Evolutionary conservation across 2,888 invertebrate species (phyloP).

Genomic region (Drosophila bunnanda): DNA sequence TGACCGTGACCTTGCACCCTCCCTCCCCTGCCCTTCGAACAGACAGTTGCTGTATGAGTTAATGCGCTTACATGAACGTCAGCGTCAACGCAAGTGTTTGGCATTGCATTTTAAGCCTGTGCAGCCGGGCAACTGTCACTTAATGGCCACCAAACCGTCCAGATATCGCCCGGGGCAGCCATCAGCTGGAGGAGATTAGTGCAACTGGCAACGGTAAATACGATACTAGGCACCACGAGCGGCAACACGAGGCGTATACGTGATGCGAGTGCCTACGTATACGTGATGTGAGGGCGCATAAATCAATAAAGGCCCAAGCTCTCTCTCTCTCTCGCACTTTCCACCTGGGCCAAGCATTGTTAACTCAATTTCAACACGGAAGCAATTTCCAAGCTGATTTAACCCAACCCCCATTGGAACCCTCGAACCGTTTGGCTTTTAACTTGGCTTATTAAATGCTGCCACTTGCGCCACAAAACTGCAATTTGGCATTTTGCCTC

Average conservation of each 20-base stretch:
- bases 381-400: constrained; percentile 65
- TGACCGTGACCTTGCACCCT: constrained; percentile 66
- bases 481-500: constrained; percentile 23
- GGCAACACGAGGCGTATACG: constrained; percentile 53
- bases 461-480: constrained; percentile 25
- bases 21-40: not conserved
- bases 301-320: constrained; percentile 60
- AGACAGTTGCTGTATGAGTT: constrained; percentile 47
- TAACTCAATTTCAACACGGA: constrained; percentile 79
- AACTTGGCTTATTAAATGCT: constrained; percentile 49
- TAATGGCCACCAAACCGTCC: constrained; percentile 55
- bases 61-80: constrained; percentile 69
- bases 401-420: not conserved
- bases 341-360: constrained; percentile 48
- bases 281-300: constrained; percentile 61
- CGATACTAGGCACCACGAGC: constrained; percentile 25
- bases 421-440: constrained; percentile 26
- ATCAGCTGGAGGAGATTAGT: constrained; percentile 39
- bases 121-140: constrained; percentile 62
- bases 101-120: constrained; percentile 71
- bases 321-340: constrained; percentile 4
- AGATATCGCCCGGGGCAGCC: constrained; percentile 11
- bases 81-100: constrained; percentile 60
- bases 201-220: constrained; percentile 18
- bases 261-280: constrained; percentile 55